phyloP scores from a whole-genome alignment of 2,888 invertebrate genomes.

The Drosophila meridiana region DNA sequence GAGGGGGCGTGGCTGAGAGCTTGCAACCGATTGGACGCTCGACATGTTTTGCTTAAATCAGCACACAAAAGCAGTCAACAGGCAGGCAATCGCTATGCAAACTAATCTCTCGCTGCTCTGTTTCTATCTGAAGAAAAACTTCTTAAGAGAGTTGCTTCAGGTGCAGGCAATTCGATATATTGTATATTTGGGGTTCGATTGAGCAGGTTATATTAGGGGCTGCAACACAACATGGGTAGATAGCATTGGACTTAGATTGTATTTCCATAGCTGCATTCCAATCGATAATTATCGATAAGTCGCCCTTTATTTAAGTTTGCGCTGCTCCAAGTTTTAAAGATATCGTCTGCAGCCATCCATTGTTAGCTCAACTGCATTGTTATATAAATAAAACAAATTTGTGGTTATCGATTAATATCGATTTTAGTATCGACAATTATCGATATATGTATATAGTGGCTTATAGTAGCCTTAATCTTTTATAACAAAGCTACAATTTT shows the following conservation, averaged over 20 bases:
- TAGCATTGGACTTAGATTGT: background rate
- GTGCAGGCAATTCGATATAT: background rate
- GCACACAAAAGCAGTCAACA: slow-evolving; percentile 24
- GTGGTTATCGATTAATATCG: background rate
- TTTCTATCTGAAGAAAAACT: background rate
- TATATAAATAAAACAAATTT: no score
- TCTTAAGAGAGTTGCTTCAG: no score
- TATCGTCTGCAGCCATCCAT: no score
- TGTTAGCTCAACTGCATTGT: no score
- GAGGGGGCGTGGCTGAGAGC: background rate
- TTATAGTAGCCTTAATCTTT: no score
- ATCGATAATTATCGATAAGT: background rate
- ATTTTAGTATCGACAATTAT: background rate
- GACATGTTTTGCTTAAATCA: slow-evolving; percentile 28
- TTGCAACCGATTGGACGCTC: slow-evolving; percentile 16
- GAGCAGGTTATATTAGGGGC: background rate
- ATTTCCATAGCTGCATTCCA: no score
- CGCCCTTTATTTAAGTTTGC: background rate
- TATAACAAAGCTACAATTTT: no score
- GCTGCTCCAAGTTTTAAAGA: no score
- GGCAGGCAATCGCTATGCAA: slow-evolving; percentile 13
- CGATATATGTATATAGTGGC: no score
- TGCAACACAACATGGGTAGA: background rate
- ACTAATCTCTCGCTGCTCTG: slow-evolving; percentile 15
- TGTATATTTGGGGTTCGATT: background rate